Conservation (phyloP, 2,113 vertebrate genomes). For the Pseudorectes ferrugineus region DNA sequence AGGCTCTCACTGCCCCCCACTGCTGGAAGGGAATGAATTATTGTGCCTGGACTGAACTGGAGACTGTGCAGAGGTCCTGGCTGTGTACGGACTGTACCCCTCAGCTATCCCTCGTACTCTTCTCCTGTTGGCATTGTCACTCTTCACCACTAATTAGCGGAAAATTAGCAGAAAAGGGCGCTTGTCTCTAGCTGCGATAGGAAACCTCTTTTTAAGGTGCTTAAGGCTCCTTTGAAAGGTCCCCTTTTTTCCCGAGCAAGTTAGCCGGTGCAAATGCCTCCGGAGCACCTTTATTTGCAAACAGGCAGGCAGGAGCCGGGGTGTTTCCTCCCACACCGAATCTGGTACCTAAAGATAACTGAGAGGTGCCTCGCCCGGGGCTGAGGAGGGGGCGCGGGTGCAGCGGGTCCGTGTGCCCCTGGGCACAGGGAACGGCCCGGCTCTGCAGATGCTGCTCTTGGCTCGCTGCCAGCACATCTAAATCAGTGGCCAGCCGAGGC, state of each 20-base stretch:
- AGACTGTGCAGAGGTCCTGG: neutral
- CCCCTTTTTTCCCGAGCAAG: neutral
- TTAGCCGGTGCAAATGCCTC: fast-evolving
- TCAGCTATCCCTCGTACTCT: neutral
- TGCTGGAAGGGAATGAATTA: neutral
- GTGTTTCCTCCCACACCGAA: fast-evolving
- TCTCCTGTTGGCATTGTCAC: fast-evolving
- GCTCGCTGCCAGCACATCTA: fast-evolving
- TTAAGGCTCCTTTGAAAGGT: neutral
- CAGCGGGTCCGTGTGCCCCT: fast-evolving
- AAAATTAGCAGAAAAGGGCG: neutral
- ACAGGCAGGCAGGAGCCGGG: neutral
- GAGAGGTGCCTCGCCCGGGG: no score
- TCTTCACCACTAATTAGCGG: neutral
- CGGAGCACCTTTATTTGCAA: neutral
- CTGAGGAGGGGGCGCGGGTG: fast-evolving
- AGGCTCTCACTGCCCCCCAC: neutral
- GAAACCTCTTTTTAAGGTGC: neutral
- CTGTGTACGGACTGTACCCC: neutral
- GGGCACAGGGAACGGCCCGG: neutral
- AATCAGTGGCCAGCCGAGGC: neutral
- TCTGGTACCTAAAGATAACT: fast-evolving
- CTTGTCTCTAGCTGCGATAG: fast-evolving
- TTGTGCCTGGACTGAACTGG: neutral
- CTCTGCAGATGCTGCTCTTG: fast-evolving